Conservation (phyloP, 2,113 vertebrate species). For the Malurus melanocephalus region DNA sequence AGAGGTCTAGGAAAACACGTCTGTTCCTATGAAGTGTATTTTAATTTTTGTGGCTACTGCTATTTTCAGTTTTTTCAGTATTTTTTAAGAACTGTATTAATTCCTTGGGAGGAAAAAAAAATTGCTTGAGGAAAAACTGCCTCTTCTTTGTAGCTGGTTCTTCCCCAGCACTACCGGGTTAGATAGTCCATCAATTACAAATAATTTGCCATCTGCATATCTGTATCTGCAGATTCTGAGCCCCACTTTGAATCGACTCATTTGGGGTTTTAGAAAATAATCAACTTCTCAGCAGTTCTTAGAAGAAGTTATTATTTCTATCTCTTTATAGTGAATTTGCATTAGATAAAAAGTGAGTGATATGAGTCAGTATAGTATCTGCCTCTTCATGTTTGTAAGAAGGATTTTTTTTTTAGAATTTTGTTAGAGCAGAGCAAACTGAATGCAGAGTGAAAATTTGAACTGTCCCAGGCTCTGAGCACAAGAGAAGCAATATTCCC, state of each 20-base stretch:
- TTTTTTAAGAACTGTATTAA: neutral
- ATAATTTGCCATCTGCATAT: neutral
- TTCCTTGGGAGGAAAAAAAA: neutral
- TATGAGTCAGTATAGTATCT: neutral
- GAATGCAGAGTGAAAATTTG: neutral
- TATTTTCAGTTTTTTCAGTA: neutral
- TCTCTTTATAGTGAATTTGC: constrained; percentile 2
- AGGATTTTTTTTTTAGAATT: neutral
- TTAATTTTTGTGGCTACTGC: neutral
- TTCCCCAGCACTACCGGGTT: neutral
- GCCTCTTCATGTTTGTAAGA: neutral
- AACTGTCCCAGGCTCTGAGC: neutral
- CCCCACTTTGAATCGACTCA: neutral
- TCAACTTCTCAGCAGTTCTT: constrained; percentile 5
- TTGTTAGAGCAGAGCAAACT: neutral
- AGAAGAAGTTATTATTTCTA: neutral
- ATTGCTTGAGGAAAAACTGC: neutral
- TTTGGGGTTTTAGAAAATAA: constrained; percentile 24
- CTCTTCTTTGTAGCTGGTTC: neutral
- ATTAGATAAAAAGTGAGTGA: neutral
- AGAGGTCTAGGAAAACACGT: neutral
- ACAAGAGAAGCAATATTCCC: neutral
- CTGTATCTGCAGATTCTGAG: neutral
- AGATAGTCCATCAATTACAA: neutral
- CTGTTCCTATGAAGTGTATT: neutral